Evolutionary conservation across 2,113 vertebrate species (phyloP), one percentile per base, ranked within the genome.

Genomic region (Siphamia tubifer): DNA sequence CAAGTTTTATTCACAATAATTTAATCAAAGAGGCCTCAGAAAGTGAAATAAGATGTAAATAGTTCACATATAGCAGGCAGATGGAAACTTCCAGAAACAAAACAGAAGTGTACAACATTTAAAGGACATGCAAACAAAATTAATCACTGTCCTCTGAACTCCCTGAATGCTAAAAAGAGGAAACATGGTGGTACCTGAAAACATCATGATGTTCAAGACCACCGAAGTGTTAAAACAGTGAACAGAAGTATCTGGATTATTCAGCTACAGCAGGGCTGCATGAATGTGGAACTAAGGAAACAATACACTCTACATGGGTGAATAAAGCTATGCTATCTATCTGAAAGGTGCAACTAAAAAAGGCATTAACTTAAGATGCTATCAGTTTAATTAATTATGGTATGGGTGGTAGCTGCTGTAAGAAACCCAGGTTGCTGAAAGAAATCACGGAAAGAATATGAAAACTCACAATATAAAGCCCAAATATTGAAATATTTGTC

Each of bases 81-180:
- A 68, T 12, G 39, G 58, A 71, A 44, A 1, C 1, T 24, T 40
- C 24, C 11, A 56, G 2, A 5, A 47, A 56, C 4, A 39, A 49
- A 61, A 36, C 53, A 65, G 24, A 66, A 47, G 17, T 21, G 21
- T 60, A 52, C 13, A 43, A 21, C 61, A 49, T 35, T 47, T 13
- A 60, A 19, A 52, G 47, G 31, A 42, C 60, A 78, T 76, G 67
- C 67, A 64, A 40, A 12, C 23, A 8, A 3, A 23, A 34, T 17
- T 1, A 23, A 44, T 36, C 8, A n/a, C 39, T 30, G 2, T 38
- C 4, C 1, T 38, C 23, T 3, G 38, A n/a, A 9, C 5, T 7
- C 1, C 2, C 9, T 21, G 9, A 35, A n/a, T 25, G 31, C 23
- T 38, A 28, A 1, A n/a, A 25, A 54, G 16, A 67, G 7, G n/a